A percentile compares a stretch with the other conserved stretches of the same genome.
Evolutionary conservation across 2,888 invertebrate genomes (phyloP).

Genomic region (Sylvicola fuscatus): DNA sequence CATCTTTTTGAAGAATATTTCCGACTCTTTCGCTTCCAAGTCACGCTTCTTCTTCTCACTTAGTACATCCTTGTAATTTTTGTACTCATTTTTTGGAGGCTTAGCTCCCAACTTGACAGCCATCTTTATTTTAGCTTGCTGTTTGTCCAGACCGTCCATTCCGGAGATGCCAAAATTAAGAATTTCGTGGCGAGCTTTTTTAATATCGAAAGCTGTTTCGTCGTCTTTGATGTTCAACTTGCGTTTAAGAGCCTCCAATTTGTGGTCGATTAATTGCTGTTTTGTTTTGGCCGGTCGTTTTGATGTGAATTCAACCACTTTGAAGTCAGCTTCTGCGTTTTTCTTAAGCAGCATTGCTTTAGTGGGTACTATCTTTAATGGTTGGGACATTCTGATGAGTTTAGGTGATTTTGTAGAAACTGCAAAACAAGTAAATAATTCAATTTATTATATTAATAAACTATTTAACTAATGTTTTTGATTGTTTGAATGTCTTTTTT

Average conservation of each 20-base stretch:
- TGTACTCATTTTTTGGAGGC: slow-evolving; percentile 43
- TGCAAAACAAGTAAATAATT: too few relatives aligned
- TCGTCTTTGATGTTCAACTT: not conserved
- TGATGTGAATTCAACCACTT: slow-evolving; percentile 17
- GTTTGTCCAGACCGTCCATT: slow-evolving; percentile 44
- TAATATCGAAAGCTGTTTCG: slow-evolving; percentile 35
- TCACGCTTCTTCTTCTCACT: slow-evolving; percentile 36
- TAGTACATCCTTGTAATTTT: slow-evolving; percentile 54
- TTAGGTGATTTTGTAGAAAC: too few relatives aligned
- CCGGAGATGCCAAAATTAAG: slow-evolving; percentile 68
- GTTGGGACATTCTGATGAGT: too few relatives aligned
- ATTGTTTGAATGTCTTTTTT: too few relatives aligned
- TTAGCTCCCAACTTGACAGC: slow-evolving; percentile 70
- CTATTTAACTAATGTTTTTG: too few relatives aligned
- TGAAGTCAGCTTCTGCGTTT: slow-evolving; percentile 10
- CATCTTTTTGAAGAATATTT: slow-evolving; percentile 20
- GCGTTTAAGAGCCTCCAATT: not conserved
- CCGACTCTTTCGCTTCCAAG: slow-evolving; percentile 21
- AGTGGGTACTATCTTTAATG: slow-evolving; percentile 16
- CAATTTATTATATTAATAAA: too few relatives aligned
- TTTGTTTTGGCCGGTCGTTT: slow-evolving; percentile 7
- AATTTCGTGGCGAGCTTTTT: slow-evolving; percentile 58
- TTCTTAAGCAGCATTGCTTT: slow-evolving; percentile 17
- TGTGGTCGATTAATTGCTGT: not conserved
- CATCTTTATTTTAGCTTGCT: slow-evolving; percentile 55